A percentile compares a stretch with the other conserved stretches of the same genome.
Conservation (phyloP, 23 tunicate species). For the Oikopleura dioica region DNA sequence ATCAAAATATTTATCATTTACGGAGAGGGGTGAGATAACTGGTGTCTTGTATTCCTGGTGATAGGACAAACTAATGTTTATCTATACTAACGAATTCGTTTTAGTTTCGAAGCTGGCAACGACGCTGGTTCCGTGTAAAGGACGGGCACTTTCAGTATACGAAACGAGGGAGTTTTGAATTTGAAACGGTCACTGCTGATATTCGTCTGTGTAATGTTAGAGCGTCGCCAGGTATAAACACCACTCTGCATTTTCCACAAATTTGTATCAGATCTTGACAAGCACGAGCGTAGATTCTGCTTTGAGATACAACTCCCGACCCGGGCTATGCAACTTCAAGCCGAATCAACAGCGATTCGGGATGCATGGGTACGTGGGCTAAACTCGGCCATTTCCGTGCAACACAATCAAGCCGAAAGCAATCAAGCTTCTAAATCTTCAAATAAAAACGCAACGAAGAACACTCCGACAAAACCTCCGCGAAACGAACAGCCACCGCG, state of each 20-base stretch:
- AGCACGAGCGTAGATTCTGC: not conserved
- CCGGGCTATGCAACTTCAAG: not conserved
- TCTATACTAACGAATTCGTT: no score
- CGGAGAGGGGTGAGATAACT: no score
- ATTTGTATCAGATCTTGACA: no score
- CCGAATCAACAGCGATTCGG: not conserved
- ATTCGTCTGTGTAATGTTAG: not conserved
- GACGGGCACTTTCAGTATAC: not conserved
- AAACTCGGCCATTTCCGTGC: not conserved
- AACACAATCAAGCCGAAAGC: not conserved
- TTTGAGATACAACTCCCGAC: not conserved
- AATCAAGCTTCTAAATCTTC: not conserved
- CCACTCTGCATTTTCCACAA: no score
- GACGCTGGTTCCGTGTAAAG: not conserved
- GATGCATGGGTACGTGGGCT: not conserved
- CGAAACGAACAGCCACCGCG: no score
- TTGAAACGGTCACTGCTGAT: constrained; percentile 6
- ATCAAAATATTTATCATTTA: no score
- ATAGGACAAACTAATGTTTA: no score
- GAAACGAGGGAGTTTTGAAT: not conserved
- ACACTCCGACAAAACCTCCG: no score
- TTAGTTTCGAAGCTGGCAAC: not conserved
- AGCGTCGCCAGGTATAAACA: not conserved
- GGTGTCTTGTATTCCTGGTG: no score
- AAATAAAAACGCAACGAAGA: not conserved